Conservation (phyloP, 2,888 invertebrate species). For the Eristalinus sepulchralis region DNA sequence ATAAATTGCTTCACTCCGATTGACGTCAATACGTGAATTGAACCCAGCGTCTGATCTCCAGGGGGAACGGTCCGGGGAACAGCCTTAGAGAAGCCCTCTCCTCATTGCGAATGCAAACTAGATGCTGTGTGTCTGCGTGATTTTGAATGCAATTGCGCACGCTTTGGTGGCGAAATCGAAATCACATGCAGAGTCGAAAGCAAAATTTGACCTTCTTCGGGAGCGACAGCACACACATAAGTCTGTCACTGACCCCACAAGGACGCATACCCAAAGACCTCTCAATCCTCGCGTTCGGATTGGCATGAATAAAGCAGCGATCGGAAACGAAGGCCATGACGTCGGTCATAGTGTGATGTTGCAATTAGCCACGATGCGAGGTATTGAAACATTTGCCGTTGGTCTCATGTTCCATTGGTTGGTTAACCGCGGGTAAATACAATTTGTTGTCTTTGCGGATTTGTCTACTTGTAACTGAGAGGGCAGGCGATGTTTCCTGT, state of each 20-base stretch:
- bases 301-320: not conserved
- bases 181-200: not conserved
- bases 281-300: not conserved
- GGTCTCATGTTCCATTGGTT: not conserved
- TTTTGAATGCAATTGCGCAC: constrained; percentile 47
- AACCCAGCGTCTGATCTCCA: constrained; percentile 7
- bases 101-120: constrained; percentile 54
- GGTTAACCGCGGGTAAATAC: constrained; percentile 8
- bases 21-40: constrained; percentile 60
- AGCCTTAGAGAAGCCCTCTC: not conserved
- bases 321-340: not conserved
- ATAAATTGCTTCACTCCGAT: constrained; percentile 27
- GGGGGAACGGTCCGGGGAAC: not conserved
- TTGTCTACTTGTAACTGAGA: constrained; percentile 10
- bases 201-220: constrained; percentile 7
- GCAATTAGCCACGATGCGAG: not conserved
- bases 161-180: constrained; percentile 11
- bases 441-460: constrained; percentile 1
- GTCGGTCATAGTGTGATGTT: not conserved
- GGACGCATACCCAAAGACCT: not conserved
- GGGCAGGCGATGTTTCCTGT: not conserved
- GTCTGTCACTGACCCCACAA: not conserved
- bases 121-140: constrained; percentile 32
- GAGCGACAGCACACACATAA: not conserved
- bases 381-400: constrained; percentile 7